Percentiles rank a stretch among this genome's conserved stretches.
Conservation (phyloP, 2,797 vertebrate genomes). For the Pseudomugil gertrudae region DNA sequence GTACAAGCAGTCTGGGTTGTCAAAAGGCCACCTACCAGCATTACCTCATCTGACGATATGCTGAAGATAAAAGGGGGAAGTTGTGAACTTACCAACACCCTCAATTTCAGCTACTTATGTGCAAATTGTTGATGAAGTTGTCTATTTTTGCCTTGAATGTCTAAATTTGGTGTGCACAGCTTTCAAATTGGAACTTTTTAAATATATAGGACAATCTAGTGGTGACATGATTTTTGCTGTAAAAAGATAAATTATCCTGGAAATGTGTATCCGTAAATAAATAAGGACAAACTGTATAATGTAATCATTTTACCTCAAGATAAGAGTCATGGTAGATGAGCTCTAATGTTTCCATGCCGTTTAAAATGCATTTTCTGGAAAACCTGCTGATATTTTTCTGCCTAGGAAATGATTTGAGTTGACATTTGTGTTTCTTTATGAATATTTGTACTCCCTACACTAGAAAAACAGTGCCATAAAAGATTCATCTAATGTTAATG, state of each 20-base stretch:
- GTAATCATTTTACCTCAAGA: slow-evolving; percentile 58
- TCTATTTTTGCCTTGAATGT: slow-evolving; percentile 3
- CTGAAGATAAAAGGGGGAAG: slow-evolving; percentile 26
- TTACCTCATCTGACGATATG: slow-evolving; percentile 50
- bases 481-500: slow-evolving; percentile 20
- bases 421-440: no score
- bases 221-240: no score
- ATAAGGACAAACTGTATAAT: slow-evolving; percentile 53
- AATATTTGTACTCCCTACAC: no score
- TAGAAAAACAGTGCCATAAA: slow-evolving; percentile 11
- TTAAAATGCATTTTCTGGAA: no score
- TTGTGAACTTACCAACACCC: slow-evolving; percentile 15
- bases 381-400: no score
- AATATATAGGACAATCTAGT: not conserved
- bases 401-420: slow-evolving; percentile 19
- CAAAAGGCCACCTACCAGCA: slow-evolving; percentile 59
- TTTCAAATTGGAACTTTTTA: not conserved
- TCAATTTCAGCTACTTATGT: not conserved
- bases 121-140: not conserved
- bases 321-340: slow-evolving; percentile 40
- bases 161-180: not conserved
- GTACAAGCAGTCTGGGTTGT: slow-evolving; percentile 36
- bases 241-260: not conserved
- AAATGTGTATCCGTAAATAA: slow-evolving; percentile 14
- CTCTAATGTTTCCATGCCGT: slow-evolving; percentile 12